phyloP scores from a whole-genome alignment of 2,797 vertebrate species.

The Poecilia wingei region DNA sequence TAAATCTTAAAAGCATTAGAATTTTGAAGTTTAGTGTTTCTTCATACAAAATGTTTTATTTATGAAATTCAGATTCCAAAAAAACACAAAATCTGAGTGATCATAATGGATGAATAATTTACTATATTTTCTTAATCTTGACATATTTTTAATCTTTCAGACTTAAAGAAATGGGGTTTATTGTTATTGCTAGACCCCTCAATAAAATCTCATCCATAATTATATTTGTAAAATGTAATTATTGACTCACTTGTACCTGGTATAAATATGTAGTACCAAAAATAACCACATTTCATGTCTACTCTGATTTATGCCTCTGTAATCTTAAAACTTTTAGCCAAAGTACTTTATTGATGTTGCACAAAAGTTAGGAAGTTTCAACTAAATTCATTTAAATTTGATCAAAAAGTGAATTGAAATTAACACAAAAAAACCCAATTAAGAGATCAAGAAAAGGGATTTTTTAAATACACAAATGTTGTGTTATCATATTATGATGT shows the following conservation, averaged over 20 bases:
- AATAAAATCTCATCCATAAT: not conserved
- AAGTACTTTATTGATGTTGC: not conserved
- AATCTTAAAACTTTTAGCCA: not conserved
- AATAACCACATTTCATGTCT: not conserved
- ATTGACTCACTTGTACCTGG: not conserved
- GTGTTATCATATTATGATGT: not conserved
- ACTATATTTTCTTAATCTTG: not conserved
- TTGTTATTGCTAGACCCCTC: not conserved
- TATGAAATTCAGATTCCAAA: slow-evolving; percentile 21
- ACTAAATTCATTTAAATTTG: not conserved
- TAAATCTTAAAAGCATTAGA: slow-evolving; percentile 20
- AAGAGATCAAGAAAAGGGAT: not conserved
- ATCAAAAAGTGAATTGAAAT: not conserved
- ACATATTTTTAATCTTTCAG: not conserved
- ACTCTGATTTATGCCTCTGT: not conserved
- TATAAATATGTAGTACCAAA: not conserved
- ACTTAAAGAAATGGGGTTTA: not conserved
- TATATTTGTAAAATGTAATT: not conserved
- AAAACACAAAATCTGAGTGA: slow-evolving; percentile 21
- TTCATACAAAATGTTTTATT: slow-evolving; percentile 34
- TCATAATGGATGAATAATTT: not conserved
- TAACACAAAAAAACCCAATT: not conserved
- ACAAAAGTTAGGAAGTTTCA: not conserved
- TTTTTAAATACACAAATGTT: not conserved
- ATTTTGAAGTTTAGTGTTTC: slow-evolving; percentile 32